These are phyloP conservation scores for Brachionus paranguensis DNA, from an alignment of 1,140 invertebrate species.

Conservation along the genomic window DNA sequence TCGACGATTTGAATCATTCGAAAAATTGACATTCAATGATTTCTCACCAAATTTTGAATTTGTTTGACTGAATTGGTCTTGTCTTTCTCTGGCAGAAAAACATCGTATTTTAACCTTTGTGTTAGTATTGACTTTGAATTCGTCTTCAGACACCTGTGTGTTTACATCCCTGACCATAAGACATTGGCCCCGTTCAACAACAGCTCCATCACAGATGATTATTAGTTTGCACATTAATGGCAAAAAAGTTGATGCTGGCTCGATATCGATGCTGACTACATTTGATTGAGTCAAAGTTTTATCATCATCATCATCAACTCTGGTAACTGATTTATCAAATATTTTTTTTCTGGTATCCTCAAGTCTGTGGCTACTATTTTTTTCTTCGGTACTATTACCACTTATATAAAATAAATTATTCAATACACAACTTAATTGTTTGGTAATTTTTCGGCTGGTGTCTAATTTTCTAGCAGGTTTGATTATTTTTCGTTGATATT, in stretches of 20 bases:
- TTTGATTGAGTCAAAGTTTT: not conserved
- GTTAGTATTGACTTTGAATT: not conserved
- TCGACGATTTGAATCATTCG: not conserved
- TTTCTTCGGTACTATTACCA: not conserved
- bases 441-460: not conserved
- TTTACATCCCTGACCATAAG: constrained; percentile 20
- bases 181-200: constrained; percentile 5
- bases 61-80: not conserved
- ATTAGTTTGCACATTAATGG: constrained; percentile 39
- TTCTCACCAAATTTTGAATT: not conserved
- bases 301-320: not conserved
- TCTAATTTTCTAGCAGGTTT: not conserved
- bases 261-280: constrained; percentile 9
- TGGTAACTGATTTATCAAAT: not conserved
- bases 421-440: not conserved
- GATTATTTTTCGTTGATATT: not conserved
- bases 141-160: not conserved
- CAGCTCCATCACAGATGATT: constrained; percentile 17
- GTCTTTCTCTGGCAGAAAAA: not conserved
- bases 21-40: not conserved
- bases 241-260: constrained; percentile 21
- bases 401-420: not conserved
- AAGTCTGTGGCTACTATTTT: not conserved
- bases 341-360: not conserved
- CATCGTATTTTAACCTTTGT: not conserved